Evolutionary conservation across 2,113 vertebrate species (phyloP).

Genomic region (Salvelinus alpinus): DNA sequence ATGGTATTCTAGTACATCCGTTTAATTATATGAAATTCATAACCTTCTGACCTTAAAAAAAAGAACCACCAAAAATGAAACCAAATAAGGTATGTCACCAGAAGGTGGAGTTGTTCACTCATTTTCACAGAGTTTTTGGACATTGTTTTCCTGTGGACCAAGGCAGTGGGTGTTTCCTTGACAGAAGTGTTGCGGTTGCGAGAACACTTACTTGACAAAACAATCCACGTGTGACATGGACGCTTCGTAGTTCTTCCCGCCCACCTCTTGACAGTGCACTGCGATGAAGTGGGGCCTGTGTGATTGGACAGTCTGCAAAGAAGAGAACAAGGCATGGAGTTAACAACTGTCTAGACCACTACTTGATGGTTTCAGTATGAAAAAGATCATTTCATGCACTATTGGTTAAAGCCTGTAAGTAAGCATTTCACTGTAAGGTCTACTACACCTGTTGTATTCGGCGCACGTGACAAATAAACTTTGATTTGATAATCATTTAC

Average conservation of each 20-base stretch:
- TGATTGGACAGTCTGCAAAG: conserved; percentile 83
- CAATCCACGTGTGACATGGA: conserved; percentile 93
- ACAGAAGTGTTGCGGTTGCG: background rate
- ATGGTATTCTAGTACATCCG: too few species aligned
- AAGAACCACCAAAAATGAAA: background rate
- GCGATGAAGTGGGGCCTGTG: conserved; percentile 94
- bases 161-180: background rate
- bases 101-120: conserved; percentile 48
- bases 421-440: too few species aligned
- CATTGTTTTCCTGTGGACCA: background rate
- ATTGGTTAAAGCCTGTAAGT: too few species aligned
- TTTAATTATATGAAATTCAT: too few species aligned
- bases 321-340: background rate
- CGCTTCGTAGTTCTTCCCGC: conserved; percentile 92
- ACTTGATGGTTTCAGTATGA: too few species aligned
- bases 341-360: background rate
- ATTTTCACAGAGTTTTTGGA: conserved; percentile 12
- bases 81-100: conserved; percentile 23
- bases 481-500: too few species aligned
- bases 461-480: too few species aligned
- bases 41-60: background rate
- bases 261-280: conserved; percentile 95
- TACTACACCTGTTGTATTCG: too few species aligned
- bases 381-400: too few species aligned
- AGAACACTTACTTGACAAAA: conserved; percentile 90